Percentiles rank a stretch among this genome's conserved stretches.
Conservation (phyloP, 2,113 vertebrate genomes). For the Jaculus jaculus region DNA sequence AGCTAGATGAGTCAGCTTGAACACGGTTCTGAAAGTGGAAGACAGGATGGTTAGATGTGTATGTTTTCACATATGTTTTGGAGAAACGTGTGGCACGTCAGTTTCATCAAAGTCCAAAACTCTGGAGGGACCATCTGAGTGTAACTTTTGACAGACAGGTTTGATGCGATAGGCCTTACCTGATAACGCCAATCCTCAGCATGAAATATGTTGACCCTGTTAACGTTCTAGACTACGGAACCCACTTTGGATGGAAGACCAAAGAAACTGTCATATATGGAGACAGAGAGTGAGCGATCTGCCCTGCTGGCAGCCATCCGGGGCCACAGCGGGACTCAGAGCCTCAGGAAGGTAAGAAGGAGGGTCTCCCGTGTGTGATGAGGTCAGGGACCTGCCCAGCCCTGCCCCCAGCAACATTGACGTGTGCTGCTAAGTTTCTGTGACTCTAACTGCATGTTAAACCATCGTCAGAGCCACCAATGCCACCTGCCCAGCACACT, state of each 20-base stretch:
- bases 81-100: no score
- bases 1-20: neutral
- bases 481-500: accelerated
- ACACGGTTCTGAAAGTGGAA: neutral
- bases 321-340: constrained; percentile 85
- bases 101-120: neutral
- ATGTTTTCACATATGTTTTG: neutral
- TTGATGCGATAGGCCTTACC: neutral
- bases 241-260: constrained; percentile 66
- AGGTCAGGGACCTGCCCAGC: accelerated
- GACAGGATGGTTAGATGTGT: neutral
- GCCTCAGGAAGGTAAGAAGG: constrained; percentile 90
- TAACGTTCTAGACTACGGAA: constrained; percentile 83
- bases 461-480: accelerated
- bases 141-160: accelerated
- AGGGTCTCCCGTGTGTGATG: accelerated
- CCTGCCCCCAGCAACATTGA: accelerated
- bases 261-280: constrained; percentile 79
- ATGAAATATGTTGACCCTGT: constrained; percentile 21
- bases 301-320: constrained; percentile 94
- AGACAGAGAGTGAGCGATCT: constrained; percentile 89
- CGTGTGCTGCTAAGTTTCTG: accelerated
- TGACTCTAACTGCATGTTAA: neutral
- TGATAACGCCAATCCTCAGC: neutral
- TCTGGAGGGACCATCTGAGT: neutral